Percentiles rank a stretch among this genome's conserved stretches.
Conservation (phyloP, 2,113 vertebrate genomes). For the Willisornis vidua region DNA sequence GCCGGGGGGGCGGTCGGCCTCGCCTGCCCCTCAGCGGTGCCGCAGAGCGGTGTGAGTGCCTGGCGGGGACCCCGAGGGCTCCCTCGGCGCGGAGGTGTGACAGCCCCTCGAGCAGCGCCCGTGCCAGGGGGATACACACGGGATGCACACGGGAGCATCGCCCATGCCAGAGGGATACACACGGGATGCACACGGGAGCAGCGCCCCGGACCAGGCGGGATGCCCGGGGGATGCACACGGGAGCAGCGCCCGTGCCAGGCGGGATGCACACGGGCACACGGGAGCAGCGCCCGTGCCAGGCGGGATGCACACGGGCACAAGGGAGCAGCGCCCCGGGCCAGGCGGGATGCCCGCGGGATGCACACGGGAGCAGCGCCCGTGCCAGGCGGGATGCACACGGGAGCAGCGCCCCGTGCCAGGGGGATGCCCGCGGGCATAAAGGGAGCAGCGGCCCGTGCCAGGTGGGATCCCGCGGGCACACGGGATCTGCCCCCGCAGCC, state of each 20-base stretch:
- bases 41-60: neutral
- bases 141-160: too few relatives aligned
- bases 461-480: neutral
- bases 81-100: neutral
- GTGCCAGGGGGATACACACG: neutral
- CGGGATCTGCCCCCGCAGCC: neutral
- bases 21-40: neutral
- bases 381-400: too few relatives aligned
- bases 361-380: too few relatives aligned
- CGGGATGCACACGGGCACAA: too few relatives aligned
- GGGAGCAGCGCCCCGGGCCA: too few relatives aligned
- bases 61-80: neutral
- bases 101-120: neutral
- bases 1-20: fast-evolving
- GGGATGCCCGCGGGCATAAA: fast-evolving
- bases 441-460: neutral
- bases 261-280: too few relatives aligned
- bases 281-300: too few relatives aligned
- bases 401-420: neutral
- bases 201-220: too few relatives aligned
- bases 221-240: too few relatives aligned
- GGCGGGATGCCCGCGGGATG: too few relatives aligned
- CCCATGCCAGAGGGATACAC: neutral
- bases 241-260: too few relatives aligned
- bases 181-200: too few relatives aligned